These are phyloP conservation scores for Luperina nickerlii DNA, from an alignment of 2,888 invertebrate species.

Conservation along the genomic window DNA sequence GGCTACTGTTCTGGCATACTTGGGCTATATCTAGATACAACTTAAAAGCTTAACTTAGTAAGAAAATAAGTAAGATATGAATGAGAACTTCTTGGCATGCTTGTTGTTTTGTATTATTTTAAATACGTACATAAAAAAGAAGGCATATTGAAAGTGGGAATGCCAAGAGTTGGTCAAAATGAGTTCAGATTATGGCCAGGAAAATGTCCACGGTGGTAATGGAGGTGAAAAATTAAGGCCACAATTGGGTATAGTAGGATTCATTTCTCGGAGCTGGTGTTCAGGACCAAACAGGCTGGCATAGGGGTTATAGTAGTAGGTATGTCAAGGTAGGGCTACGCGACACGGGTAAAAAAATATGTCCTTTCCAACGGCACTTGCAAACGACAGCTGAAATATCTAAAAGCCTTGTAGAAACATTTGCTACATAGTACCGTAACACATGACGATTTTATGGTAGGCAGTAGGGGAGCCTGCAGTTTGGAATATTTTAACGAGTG, in stretches of 20 bases:
- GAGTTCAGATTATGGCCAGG: neutral
- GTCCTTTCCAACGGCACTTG: neutral
- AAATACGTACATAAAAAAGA: neutral
- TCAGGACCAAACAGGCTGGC: neutral
- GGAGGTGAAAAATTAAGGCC: neutral
- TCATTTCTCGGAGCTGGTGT: neutral
- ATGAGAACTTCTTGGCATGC: slow-evolving; percentile 15
- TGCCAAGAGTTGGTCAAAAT: neutral
- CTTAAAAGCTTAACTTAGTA: slow-evolving; percentile 16
- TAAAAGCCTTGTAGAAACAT: slow-evolving; percentile 2
- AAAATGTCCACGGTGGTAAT: neutral
- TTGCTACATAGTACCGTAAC: slow-evolving; percentile 20
- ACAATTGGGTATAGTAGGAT: neutral
- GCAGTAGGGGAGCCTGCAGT: slow-evolving; percentile 5
- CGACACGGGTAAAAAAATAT: neutral
- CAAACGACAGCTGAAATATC: slow-evolving; percentile 1
- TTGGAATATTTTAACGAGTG: slow-evolving; percentile 32
- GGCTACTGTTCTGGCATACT: neutral
- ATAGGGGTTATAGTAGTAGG: neutral
- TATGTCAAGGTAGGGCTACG: neutral
- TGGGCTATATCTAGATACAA: slow-evolving; percentile 4
- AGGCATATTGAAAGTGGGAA: neutral
- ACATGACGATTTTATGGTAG: slow-evolving; percentile 19
- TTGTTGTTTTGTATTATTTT: neutral
- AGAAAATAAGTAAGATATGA: slow-evolving; percentile 2